These are phyloP conservation scores for Callyntrura guangdongensis DNA, from an alignment of 2,888 invertebrate species.

Conservation along the genomic window DNA sequence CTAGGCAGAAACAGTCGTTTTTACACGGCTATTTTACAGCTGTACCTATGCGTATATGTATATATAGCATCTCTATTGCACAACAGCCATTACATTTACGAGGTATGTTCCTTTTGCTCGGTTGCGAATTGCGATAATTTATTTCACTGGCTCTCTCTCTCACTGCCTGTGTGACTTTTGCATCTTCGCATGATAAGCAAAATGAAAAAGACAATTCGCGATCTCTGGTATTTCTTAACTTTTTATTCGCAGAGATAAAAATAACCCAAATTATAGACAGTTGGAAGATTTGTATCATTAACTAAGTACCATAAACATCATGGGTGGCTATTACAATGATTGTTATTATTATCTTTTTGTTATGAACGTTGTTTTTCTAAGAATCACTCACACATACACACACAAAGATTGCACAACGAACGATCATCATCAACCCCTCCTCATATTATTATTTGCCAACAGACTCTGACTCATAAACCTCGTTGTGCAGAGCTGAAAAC, in stretches of 20 bases:
- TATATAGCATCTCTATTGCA: conserved; percentile 1
- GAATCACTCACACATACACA: conserved; percentile 20
- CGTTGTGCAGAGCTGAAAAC: conserved; percentile 13
- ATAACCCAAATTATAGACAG: conserved; percentile 13
- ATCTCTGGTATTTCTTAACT: not conserved
- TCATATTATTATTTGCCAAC: conserved; percentile 32
- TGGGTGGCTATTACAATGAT: conserved; percentile 47
- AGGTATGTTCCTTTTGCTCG: conserved; percentile 8
- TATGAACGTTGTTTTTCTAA: conserved; percentile 46
- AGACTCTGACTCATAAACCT: conserved; percentile 40
- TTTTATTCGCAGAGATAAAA: conserved; percentile 9
- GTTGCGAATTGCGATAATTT: not conserved
- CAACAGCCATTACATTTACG: not conserved
- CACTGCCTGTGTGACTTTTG: not conserved
- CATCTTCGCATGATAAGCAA: not conserved
- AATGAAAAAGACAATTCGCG: no score
- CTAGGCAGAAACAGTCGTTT: not conserved
- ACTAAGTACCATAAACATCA: conserved; percentile 1
- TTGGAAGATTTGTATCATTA: conserved; percentile 26
- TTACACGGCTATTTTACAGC: conserved; percentile 17
- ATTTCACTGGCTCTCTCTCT: no score
- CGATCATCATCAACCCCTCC: not conserved
- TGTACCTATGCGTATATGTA: not conserved
- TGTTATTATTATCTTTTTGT: conserved; percentile 38
- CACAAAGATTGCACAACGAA: not conserved